Evolutionary conservation across 2,888 invertebrate genomes (phyloP), one percentile per base, ranked within the genome.

Genomic region (Spodoptera littoralis): DNA sequence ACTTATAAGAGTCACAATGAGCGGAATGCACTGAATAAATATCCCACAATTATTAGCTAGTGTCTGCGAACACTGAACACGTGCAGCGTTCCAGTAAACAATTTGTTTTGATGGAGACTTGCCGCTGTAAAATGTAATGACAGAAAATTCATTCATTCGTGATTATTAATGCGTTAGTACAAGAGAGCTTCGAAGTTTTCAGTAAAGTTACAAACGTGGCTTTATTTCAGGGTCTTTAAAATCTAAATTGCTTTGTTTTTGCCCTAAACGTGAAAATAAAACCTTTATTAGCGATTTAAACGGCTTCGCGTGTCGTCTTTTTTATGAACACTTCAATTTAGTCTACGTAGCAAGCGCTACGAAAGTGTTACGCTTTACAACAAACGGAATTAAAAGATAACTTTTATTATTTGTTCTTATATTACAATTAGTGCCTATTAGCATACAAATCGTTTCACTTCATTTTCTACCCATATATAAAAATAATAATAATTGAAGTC

Each of bases 61-160:
- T 80, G 73, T 77, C 74, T 60, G 76, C 82, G 73, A 73, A 80
- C 76, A 81, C 12, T 81, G 82, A 84, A 88, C 91, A 91, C 90
- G 89, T 91, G 90, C 87, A 83, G 70, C 64, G 79, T 87, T 84
- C 83, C 81, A 86, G 88, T 86, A 86, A 90, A 90, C 88, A 89
- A 85, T 86, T 88, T 79, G 83, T 86, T 85, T 86, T 84, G 80
- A 86, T 82, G 79, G 77, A 75, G 79, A 71, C 77, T 70, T 61
- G 46, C n/a, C 59, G 60, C 56, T 27, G 13, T 9, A 27, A 22
- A 57, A 51, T 4, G 11, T 45, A 18, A 9, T 11, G 0, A 30
- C 76, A 72, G 76, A 65, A 72, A 44, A 48, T 11, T 44, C 56
- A 18, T 47, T 51, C 9, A 12, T 24, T 48, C 4, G 2, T 24